Evolutionary conservation across 2,888 invertebrate species (phyloP), one percentile per base, ranked within the genome.

Genomic region (Argynnis bischoffii): DNA sequence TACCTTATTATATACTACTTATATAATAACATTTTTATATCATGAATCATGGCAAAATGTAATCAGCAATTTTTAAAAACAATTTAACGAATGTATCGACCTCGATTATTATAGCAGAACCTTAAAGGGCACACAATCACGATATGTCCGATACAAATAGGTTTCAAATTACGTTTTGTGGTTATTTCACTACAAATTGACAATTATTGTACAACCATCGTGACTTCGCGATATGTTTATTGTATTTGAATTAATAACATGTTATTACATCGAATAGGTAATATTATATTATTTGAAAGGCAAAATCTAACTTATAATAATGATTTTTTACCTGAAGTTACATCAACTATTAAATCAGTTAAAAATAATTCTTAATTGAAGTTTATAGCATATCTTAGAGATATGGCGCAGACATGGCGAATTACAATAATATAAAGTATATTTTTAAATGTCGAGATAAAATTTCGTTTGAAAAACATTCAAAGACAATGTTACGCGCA

Each of bases 151-250:
- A 64, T 73, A 71, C 73, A 69, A 76, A 76, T 75, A 75, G 67
- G 72, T 75, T 72, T 75, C 71, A 74, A 75, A 76, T 76, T 74
- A 75, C 72, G 53, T 69, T 72, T 70, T 72, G 75, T 71, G 74
- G 74, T 74, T 68, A 72, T 70, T 74, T 73, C 72, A 68, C 72
- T 73, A 71, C 73, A 71, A 68, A 73, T 74, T 74, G 70, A 65
- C 71, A 71, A 75, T 75, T 74, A 75, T 55, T 64, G 55, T 64
- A 69, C 55, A 47, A n/a, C 63, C 59, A 64, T 74, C 75, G 75
- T 75, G 75, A 74, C 73, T 73, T 48, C 63, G 69, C 60, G 69
- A 57, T 54, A 46, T 51, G 61, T 41, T 41, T 41, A 41, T 41
- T 41, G 51, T 63, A 61, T 51, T 61, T 35, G 50, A 31, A 16